These are phyloP conservation scores for Zaprionus taronus DNA, from an alignment of 1,140 invertebrate genomes.

Conservation along the genomic window DNA sequence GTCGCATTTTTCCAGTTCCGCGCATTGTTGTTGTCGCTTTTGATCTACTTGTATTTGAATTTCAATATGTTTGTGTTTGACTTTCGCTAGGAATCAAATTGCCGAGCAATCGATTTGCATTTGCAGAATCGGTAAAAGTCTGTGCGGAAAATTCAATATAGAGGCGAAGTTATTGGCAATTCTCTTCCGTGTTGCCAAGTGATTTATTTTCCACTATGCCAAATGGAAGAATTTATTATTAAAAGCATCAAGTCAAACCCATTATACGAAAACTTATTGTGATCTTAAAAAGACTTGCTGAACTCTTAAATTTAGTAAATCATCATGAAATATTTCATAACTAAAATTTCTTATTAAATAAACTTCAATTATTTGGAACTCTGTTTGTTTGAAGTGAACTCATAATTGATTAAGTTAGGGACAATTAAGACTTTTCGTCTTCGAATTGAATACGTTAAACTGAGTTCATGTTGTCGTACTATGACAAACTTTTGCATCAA, in stretches of 20 bases:
- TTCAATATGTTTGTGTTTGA: slow-evolving; percentile 45
- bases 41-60: slow-evolving; percentile 43
- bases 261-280: too few species aligned
- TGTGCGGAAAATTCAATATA: background rate
- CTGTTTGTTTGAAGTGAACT: background rate
- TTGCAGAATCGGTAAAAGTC: background rate
- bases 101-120: slow-evolving; percentile 1
- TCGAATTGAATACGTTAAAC: background rate
- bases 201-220: background rate
- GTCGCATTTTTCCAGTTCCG: background rate
- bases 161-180: background rate
- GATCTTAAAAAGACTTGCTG: background rate
- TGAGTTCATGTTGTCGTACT: background rate
- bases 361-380: background rate
- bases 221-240: too few species aligned
- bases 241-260: too few species aligned
- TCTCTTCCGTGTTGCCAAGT: background rate
- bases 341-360: background rate
- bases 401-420: background rate
- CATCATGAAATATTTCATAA: background rate
- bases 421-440: background rate
- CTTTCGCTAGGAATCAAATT: slow-evolving; percentile 33
- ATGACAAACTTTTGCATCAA: background rate
- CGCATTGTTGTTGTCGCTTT: slow-evolving; percentile 18
- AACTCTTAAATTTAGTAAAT: background rate